Evolutionary conservation across 2,797 vertebrate genomes (phyloP).

Genomic region (Monodelphis domestica): DNA sequence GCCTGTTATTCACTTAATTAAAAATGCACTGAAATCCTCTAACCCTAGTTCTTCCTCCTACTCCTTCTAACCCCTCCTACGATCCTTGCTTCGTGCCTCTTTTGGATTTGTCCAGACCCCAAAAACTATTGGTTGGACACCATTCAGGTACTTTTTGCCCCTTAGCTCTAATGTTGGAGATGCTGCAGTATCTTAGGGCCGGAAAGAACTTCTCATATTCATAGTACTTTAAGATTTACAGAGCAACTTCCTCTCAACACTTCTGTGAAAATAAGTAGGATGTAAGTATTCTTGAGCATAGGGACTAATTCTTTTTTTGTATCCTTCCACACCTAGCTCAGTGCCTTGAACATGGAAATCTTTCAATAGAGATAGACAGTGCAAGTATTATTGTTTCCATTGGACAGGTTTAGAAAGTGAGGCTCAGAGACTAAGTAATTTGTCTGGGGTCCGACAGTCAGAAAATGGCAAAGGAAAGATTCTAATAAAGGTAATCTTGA

Average conservation of each 20-base stretch:
- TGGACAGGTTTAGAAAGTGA: no score
- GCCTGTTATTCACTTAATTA: neutral
- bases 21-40: neutral
- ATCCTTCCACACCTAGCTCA: neutral
- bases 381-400: no score
- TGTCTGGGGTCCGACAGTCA: neutral
- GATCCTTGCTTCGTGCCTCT: neutral
- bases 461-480: neutral
- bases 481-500: neutral
- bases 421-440: neutral
- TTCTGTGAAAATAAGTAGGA: neutral
- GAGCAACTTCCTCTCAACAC: neutral
- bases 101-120: neutral
- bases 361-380: no score
- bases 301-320: neutral
- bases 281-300: neutral
- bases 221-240: neutral
- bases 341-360: neutral
- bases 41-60: neutral
- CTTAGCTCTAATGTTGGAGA: neutral
- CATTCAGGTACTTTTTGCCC: neutral
- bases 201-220: neutral
- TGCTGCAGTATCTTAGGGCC: neutral
- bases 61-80: no score
- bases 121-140: neutral